Percentiles rank a stretch among this genome's conserved stretches.
Evolutionary conservation across 2,888 invertebrate genomes (phyloP).

Genomic region (Autographa pulchrina): DNA sequence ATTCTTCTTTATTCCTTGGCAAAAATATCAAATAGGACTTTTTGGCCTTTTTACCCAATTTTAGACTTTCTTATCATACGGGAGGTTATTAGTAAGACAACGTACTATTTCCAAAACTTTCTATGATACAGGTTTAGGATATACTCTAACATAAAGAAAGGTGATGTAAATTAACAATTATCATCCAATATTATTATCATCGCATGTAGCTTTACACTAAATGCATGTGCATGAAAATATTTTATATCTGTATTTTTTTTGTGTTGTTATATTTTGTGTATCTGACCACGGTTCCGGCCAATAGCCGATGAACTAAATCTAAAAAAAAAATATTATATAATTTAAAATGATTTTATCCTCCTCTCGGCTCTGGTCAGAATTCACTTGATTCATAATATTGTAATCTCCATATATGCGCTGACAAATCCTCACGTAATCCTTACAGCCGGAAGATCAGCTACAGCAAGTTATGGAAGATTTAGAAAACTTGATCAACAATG

Average conservation of each 20-base stretch:
- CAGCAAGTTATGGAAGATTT: conserved; percentile 75
- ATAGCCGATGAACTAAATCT: background rate
- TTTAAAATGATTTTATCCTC: no score
- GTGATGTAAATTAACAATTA: background rate
- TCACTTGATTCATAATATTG: background rate
- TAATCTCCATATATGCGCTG: background rate
- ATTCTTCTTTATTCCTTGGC: no score
- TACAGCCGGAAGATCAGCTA: conserved; percentile 78
- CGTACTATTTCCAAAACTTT: background rate
- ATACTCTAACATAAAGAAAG: background rate
- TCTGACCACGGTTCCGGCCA: background rate
- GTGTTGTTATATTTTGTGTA: background rate
- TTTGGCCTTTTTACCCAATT: no score
- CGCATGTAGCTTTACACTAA: conserved; percentile 17
- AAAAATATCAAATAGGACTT: no score
- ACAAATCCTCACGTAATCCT: conserved; percentile 22
- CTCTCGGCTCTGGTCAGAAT: background rate
- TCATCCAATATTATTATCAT: background rate
- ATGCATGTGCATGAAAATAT: background rate
- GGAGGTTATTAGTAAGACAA: background rate
- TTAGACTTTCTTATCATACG: no score
- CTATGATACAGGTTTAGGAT: background rate
- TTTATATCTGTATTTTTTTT: background rate
- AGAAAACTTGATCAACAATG: conserved; percentile 70
- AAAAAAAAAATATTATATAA: no score